These are phyloP conservation scores for Phthorimaea operculella DNA, from an alignment of 1,140 invertebrate genomes.

Conservation along the genomic window DNA sequence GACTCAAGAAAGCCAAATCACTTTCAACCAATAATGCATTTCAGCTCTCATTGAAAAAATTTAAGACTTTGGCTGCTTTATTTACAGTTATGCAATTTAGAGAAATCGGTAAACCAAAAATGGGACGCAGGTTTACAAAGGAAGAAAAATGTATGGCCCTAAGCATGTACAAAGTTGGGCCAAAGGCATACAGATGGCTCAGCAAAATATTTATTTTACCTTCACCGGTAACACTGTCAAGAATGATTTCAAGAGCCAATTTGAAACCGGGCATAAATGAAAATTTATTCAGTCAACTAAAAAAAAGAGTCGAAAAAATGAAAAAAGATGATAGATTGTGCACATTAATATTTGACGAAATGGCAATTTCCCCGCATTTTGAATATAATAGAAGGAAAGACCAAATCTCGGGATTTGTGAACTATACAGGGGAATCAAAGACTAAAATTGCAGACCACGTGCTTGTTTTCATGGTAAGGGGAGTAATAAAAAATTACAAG, in stretches of 20 bases:
- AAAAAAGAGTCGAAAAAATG: conserved; percentile 21
- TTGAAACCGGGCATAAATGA: conserved; percentile 27
- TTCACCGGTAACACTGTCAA: conserved; percentile 15
- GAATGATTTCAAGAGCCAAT: conserved; percentile 14
- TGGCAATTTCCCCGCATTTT: conserved; percentile 8
- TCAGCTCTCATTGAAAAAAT: too few species aligned
- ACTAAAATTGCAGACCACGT: conserved; percentile 15
- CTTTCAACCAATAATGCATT: too few species aligned
- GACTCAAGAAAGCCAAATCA: too few species aligned
- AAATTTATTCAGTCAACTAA: conserved; percentile 26
- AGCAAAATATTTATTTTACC: conserved; percentile 17
- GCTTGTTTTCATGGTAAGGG: conserved; percentile 16
- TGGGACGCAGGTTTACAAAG: too few species aligned
- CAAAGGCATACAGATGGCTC: not conserved
- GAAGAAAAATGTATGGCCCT: too few species aligned
- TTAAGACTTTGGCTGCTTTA: too few species aligned
- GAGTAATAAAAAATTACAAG: conserved; percentile 24
- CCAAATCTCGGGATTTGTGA: conserved; percentile 11
- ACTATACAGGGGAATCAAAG: conserved; percentile 4
- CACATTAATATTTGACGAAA: conserved; percentile 32
- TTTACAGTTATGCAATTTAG: too few species aligned
- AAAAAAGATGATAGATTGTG: conserved; percentile 25
- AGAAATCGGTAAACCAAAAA: too few species aligned
- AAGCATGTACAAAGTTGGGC: too few species aligned
- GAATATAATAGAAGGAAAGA: conserved; percentile 12